phyloP scores from a whole-genome alignment of 2,797 vertebrate genomes.

The Varecia variegata region DNA sequence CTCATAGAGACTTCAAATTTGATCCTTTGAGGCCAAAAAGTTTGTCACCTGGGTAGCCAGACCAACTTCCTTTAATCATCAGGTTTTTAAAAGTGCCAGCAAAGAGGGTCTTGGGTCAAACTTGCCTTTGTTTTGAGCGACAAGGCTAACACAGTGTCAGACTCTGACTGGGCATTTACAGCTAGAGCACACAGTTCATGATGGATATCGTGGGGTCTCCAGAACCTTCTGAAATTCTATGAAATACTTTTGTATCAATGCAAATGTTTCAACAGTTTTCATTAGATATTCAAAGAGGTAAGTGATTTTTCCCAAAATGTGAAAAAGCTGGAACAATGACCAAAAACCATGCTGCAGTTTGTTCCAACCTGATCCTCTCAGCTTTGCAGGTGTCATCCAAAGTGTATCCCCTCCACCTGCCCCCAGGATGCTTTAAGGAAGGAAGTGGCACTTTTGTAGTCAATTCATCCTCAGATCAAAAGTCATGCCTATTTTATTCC shows the following conservation, averaged over 20 bases:
- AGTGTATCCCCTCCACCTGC: accelerated
- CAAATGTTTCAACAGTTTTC: neutral
- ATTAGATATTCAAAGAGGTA: neutral
- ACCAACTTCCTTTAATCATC: neutral
- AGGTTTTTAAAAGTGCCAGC: neutral
- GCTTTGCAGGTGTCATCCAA: neutral
- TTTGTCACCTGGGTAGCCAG: neutral
- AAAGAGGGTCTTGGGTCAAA: neutral
- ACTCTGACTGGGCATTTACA: accelerated
- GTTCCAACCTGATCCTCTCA: neutral
- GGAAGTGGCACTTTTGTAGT: neutral
- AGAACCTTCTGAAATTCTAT: neutral
- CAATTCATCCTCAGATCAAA: neutral
- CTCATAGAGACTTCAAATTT: neutral
- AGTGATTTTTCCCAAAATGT: neutral
- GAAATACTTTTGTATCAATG: neutral
- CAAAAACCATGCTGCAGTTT: neutral
- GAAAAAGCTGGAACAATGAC: neutral
- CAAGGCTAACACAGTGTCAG: neutral
- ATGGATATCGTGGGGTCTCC: neutral
- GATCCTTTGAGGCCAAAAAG: neutral
- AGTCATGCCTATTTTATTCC: too few relatives aligned
- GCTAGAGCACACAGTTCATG: accelerated
- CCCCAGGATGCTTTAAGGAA: too few relatives aligned
- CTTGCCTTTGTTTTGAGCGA: neutral